These are phyloP conservation scores for Pangasius mekongensis DNA, from an alignment of 2,797 vertebrate species.

Conservation along the genomic window DNA sequence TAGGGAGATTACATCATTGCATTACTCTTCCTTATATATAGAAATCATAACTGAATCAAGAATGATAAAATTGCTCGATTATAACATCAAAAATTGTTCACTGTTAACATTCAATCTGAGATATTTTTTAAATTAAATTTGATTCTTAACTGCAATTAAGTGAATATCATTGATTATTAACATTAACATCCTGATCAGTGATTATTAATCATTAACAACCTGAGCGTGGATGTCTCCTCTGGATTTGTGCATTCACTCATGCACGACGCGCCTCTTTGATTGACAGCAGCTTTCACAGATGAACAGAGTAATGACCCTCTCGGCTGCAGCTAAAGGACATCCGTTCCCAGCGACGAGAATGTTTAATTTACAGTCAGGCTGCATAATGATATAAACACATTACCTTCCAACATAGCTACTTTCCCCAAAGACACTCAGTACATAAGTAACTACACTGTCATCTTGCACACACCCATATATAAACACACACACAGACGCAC, in stretches of 20 bases:
- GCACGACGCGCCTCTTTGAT: conserved; percentile 11
- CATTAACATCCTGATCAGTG: neutral
- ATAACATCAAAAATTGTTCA: neutral
- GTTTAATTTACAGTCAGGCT: conserved; percentile 41
- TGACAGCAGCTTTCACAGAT: conserved; percentile 43
- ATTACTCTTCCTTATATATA: neutral
- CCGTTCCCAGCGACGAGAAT: conserved; percentile 19
- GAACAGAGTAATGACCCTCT: conserved; percentile 21
- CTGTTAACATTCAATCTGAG: neutral
- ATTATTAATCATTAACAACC: neutral
- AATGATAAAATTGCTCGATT: neutral
- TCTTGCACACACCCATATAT: neutral
- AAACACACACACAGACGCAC: neutral
- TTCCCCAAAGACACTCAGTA: conserved; percentile 42
- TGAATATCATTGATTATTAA: neutral
- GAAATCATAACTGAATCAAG: neutral
- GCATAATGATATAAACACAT: conserved; percentile 51
- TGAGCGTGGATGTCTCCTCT: conserved; percentile 9
- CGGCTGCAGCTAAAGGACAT: conserved; percentile 27
- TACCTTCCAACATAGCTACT: conserved; percentile 40
- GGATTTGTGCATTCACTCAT: conserved; percentile 2
- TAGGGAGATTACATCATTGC: no score
- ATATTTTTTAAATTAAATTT: neutral
- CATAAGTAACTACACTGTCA: conserved; percentile 32
- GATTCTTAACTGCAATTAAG: neutral